Evolutionary conservation across 2,113 vertebrate species (phyloP).

Genomic region (Grus americana): DNA sequence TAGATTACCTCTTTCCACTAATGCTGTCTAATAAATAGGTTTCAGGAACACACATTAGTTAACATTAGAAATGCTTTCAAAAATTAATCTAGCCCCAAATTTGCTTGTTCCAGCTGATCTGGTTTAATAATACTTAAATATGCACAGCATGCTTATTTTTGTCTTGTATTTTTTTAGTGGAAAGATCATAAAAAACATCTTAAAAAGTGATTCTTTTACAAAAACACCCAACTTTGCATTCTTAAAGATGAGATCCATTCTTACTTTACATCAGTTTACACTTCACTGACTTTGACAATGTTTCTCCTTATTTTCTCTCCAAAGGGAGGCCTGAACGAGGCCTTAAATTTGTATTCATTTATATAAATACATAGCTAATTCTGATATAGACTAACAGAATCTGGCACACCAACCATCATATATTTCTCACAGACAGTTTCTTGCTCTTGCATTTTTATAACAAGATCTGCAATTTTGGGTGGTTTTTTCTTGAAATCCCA

Average conservation of each 20-base stretch:
- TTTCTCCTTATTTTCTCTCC: neutral
- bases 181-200: neutral
- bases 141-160: neutral
- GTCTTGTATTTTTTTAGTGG: neutral
- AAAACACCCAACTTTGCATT: neutral
- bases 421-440: neutral
- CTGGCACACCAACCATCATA: neutral
- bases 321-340: neutral
- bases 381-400: neutral
- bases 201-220: neutral
- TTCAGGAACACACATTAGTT: constrained; percentile 19
- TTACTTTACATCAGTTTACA: neutral
- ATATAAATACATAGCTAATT: neutral
- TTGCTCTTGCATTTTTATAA: neutral
- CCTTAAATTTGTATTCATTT: neutral
- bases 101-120: constrained; percentile 19
- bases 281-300: neutral
- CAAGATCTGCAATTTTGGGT: neutral
- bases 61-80: constrained; percentile 31
- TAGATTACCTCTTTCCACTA: neutral
- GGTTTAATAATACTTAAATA: constrained; percentile 15
- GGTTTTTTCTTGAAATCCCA: neutral
- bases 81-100: constrained; percentile 51
- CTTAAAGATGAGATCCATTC: neutral
- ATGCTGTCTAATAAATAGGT: constrained; percentile 9